Base-by-base conservation (phyloP, 2,797 vertebrate species). In the Sebastes glaucus region DNA sequence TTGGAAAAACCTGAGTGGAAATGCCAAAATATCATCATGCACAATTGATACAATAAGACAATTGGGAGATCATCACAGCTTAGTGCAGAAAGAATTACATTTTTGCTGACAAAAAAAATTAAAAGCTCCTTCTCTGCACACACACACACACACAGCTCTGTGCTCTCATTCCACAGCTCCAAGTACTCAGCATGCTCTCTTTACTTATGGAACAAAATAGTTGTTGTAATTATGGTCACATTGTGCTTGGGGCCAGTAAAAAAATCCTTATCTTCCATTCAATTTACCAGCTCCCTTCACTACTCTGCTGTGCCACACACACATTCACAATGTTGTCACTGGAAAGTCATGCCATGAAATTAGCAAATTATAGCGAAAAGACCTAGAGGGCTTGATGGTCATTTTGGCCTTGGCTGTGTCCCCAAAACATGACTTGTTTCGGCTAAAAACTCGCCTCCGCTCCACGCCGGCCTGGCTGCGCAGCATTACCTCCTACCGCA, bases 341-440 rank as follows among this genome's bases (percentile, higher is more conserved):
- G 5, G 32, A 71, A 79, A 83, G 65, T 72, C 55, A 56, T 10
- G 38, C 11, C 49, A 35, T 79, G 68, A 70, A 80, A 80, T 83
- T 5, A 83, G 42, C 82, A 14, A 75, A 71, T 83, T 74, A 66
- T 3, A 56, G 49, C 14, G 18, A 55, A 71, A 83, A 60, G 66
- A 66, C 64, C 68, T 65, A n/a, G 2, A 69, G 77, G 28, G 49
- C 59, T 62, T 62, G 23, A 64, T 42, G 59, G 49, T 35, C 74
- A 35, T 78, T 79, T 65, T 32, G 70, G 56, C 14, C 38, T 53
- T 23, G 23, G 77, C 16, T n/a, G 0, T 23, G 20, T 60, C 70
- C 70, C 88, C 28, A 56, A 74, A 84, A 49, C 35, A 7, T 2
- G 32, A 77, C 65, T 77, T 23, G 22, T 69, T 71, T 28, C 22